These are phyloP conservation scores for Zaprionus davidi DNA, from an alignment of 1,140 invertebrate genomes.

Conservation along the genomic window DNA sequence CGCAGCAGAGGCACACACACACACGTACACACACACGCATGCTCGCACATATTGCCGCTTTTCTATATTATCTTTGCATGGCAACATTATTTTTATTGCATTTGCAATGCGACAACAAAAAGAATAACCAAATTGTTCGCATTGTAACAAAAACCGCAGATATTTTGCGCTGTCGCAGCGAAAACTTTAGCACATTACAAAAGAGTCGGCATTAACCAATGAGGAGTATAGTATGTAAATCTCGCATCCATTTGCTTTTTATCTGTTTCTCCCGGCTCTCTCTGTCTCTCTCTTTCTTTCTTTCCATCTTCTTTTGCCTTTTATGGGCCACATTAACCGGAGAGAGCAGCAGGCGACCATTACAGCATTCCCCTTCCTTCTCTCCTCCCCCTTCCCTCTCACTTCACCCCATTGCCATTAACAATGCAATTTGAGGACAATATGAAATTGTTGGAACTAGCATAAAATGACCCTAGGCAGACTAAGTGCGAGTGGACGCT, in stretches of 20 bases:
- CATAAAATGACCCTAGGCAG: constrained; percentile 48
- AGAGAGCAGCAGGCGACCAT: constrained; percentile 13
- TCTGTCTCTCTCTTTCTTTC: neutral
- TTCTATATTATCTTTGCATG: constrained; percentile 31
- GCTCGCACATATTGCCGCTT: neutral
- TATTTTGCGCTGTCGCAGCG: constrained; percentile 59
- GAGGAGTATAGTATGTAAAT: constrained; percentile 54
- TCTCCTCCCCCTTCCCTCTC: neutral
- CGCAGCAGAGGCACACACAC: constrained; percentile 11
- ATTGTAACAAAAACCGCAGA: constrained; percentile 42
- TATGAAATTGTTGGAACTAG: constrained; percentile 55
- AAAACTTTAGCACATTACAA: constrained; percentile 64
- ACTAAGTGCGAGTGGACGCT: constrained; percentile 11
- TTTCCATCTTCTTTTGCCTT: constrained; percentile 2
- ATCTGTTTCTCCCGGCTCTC: neutral
- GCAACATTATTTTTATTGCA: constrained; percentile 74
- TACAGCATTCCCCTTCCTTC: neutral
- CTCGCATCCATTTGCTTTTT: constrained; percentile 9
- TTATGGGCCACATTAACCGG: constrained; percentile 49
- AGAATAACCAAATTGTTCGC: neutral
- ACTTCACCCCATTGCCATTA: constrained; percentile 54
- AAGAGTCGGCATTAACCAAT: constrained; percentile 64
- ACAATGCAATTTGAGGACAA: constrained; percentile 69
- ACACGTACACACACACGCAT: constrained; percentile 2
- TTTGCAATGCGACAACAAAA: constrained; percentile 18